Evolutionary conservation across 2,888 invertebrate genomes (phyloP).

Genomic region (Dichetophora obliterata): DNA sequence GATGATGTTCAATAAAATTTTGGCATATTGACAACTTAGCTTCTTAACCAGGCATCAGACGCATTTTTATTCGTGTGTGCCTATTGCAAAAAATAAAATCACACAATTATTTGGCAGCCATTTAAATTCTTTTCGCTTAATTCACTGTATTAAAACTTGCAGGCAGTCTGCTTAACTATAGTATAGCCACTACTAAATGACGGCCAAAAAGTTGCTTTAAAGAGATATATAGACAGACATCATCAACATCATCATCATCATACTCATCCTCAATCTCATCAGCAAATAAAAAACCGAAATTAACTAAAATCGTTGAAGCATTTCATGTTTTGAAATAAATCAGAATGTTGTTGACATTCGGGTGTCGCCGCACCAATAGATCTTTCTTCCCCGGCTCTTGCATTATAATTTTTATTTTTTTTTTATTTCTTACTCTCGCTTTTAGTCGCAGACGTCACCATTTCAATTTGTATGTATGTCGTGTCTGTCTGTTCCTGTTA

Average conservation of each 20-base stretch:
- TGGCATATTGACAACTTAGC: no score
- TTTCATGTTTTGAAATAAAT: constrained; percentile 69
- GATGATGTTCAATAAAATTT: no score
- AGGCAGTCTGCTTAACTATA: not conserved
- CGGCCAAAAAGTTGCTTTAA: not conserved
- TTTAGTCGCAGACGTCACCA: constrained; percentile 20
- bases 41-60: no score
- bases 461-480: constrained; percentile 40
- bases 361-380: constrained; percentile 55
- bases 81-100: no score
- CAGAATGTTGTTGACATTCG: constrained; percentile 67
- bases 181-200: not conserved
- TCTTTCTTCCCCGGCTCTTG: constrained; percentile 39
- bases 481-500: constrained; percentile 45
- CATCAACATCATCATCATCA: no score
- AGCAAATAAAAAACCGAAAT: constrained; percentile 62
- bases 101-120: not conserved
- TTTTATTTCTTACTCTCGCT: not conserved
- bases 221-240: no score
- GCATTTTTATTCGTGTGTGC: no score
- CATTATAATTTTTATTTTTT: not conserved
- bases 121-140: constrained; percentile 14
- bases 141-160: not conserved
- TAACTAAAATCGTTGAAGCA: constrained; percentile 68
- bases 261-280: constrained; percentile 13